phyloP scores from a whole-genome alignment of 2,797 vertebrate genomes.

The Bryconaethiops microstoma region DNA sequence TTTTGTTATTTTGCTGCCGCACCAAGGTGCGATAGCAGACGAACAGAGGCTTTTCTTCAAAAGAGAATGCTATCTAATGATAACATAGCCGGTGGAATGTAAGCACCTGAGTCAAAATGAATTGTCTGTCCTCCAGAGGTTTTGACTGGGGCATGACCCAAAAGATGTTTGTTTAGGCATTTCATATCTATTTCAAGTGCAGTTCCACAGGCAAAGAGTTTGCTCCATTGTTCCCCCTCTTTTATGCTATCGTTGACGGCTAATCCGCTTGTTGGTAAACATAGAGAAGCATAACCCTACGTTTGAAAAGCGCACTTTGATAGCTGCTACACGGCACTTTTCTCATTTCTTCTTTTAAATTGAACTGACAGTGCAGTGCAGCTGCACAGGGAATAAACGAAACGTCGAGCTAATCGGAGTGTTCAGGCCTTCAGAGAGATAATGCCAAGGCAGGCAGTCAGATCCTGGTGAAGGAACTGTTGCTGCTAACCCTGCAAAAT shows the following conservation, averaged over 20 bases:
- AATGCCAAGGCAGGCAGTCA: background rate
- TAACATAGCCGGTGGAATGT: slow-evolving; percentile 26
- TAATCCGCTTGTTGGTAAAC: slow-evolving; percentile 43
- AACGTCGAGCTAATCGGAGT: slow-evolving; percentile 8
- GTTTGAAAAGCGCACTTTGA: slow-evolving; percentile 25
- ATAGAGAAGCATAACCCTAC: slow-evolving; percentile 20
- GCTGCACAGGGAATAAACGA: slow-evolving; percentile 2
- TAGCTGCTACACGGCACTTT: slow-evolving; percentile 6
- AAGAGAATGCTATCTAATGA: slow-evolving; percentile 28
- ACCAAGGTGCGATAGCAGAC: slow-evolving; percentile 13
- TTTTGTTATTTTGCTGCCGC: slow-evolving; percentile 30
- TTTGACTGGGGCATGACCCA: slow-evolving; percentile 22
- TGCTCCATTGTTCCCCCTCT: background rate
- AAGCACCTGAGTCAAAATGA: slow-evolving; percentile 20
- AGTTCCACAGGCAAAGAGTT: background rate
- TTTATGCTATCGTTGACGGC: slow-evolving; percentile 21
- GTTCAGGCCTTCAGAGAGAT: slow-evolving; percentile 3
- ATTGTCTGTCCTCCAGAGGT: slow-evolving; percentile 21
- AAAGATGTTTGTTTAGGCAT: slow-evolving; percentile 12
- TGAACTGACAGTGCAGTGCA: slow-evolving; percentile 13
- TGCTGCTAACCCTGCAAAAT: background rate
- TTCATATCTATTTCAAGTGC: slow-evolving; percentile 26
- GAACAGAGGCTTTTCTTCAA: slow-evolving; percentile 13
- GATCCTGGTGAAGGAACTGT: background rate
- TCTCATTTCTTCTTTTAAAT: background rate